Conservation (phyloP, 2,888 invertebrate genomes). For the Sarcophaga subvicina region DNA sequence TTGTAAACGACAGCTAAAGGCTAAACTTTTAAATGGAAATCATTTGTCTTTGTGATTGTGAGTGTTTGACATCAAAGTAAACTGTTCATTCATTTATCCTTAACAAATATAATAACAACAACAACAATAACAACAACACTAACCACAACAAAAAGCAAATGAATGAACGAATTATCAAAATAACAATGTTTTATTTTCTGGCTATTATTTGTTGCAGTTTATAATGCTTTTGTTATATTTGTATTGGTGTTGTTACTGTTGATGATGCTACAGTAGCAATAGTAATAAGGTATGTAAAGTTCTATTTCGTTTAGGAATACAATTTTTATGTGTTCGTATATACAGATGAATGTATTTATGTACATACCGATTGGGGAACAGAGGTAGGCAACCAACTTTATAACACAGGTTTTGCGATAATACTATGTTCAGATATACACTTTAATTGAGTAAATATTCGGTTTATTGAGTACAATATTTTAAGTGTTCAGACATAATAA, state of each 20-base stretch:
- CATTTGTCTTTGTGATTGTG: slow-evolving; percentile 38
- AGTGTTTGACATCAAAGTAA: slow-evolving; percentile 55
- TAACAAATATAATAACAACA: slow-evolving; percentile 16
- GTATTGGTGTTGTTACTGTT: slow-evolving; percentile 13
- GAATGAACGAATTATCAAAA: too few species aligned
- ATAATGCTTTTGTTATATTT: neutral
- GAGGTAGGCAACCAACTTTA: too few species aligned
- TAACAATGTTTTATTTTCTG: neutral
- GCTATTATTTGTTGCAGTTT: slow-evolving; percentile 26
- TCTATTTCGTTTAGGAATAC: too few species aligned
- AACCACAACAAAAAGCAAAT: too few species aligned
- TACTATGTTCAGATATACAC: too few species aligned
- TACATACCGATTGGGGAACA: too few species aligned
- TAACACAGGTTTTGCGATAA: too few species aligned
- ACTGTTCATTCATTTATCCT: slow-evolving; percentile 53
- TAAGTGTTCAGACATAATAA: too few species aligned
- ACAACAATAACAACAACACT: neutral
- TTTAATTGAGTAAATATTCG: too few species aligned
- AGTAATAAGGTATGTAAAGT: slow-evolving; percentile 33
- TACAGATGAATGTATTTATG: too few species aligned
- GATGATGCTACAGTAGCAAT: slow-evolving; percentile 20
- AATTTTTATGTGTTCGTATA: too few species aligned
- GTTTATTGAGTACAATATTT: too few species aligned
- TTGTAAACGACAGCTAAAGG: slow-evolving; percentile 49
- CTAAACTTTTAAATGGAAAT: slow-evolving; percentile 56